Evolutionary conservation across 2,797 vertebrate species (phyloP).

Genomic region (Acrocephalus scirpaceus): DNA sequence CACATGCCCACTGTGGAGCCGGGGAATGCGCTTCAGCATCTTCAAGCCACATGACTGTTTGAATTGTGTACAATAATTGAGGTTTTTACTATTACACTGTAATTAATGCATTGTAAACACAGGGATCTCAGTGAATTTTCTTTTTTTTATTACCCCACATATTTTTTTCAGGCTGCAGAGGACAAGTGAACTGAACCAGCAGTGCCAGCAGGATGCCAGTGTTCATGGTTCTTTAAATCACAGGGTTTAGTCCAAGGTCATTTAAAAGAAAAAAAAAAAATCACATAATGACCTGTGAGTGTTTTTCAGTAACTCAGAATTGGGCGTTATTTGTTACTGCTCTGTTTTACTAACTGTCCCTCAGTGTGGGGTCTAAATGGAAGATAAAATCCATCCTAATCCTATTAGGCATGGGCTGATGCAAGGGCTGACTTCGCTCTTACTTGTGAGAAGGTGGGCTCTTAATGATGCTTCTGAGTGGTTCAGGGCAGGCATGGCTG

Average conservation of each 20-base stretch:
- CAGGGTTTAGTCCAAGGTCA: neutral
- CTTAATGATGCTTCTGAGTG: neutral
- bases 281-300: neutral
- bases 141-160: neutral
- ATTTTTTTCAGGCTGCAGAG: neutral
- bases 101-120: neutral
- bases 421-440: neutral
- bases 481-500: neutral
- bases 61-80: neutral
- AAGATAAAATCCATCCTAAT: conserved; percentile 38
- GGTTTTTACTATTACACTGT: neutral
- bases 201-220: neutral
- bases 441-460: neutral
- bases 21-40: fast-evolving
- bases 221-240: neutral
- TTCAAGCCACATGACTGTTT: fast-evolving
- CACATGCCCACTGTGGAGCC: neutral
- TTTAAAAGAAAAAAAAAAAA: neutral
- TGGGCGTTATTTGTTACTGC: neutral
- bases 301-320: conserved; percentile 3
- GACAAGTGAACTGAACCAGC: neutral
- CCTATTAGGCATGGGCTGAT: neutral
- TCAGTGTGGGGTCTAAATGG: conserved; percentile 40
- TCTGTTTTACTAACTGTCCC: conserved; percentile 2
- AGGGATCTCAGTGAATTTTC: neutral